Percentiles rank a stretch among this genome's conserved stretches.
Conservation (phyloP, 2,113 vertebrate genomes). For the Casuarius casuarius region DNA sequence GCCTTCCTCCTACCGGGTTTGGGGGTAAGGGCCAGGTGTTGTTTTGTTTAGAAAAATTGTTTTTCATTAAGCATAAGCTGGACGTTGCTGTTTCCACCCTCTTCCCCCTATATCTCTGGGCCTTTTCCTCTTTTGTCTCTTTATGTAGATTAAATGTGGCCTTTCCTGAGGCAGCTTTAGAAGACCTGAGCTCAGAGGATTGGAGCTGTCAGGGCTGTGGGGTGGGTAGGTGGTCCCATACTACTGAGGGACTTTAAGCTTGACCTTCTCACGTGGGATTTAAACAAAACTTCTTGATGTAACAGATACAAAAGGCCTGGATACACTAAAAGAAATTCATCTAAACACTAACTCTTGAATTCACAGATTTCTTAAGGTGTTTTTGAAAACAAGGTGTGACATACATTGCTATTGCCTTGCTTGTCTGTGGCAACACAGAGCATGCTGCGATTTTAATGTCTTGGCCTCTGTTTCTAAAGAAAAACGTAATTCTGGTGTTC, state of each 20-base stretch:
- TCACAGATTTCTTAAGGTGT: neutral
- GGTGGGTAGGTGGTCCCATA: neutral
- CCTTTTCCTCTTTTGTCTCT: neutral
- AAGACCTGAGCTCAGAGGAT: neutral
- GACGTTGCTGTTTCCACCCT: neutral
- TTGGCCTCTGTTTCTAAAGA: neutral
- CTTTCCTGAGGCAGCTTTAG: neutral
- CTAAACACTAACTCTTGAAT: neutral
- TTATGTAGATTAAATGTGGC: neutral
- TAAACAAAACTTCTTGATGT: neutral
- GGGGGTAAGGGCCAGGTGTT: neutral
- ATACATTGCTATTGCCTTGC: neutral
- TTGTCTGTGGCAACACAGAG: neutral
- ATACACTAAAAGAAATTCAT: neutral
- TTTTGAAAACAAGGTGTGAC: neutral
- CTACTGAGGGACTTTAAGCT: neutral
- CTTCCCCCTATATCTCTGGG: neutral
- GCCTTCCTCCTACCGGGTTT: neutral
- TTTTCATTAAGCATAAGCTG: neutral
- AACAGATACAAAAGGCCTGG: neutral
- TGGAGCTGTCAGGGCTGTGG: neutral
- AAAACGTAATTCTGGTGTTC: neutral
- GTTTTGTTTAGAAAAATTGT: neutral
- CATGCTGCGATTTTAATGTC: neutral
- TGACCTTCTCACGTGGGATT: neutral